A percentile compares a stretch with the other conserved stretches of the same genome.
Evolutionary conservation across 2,113 vertebrate genomes (phyloP).

Genomic region (Paradoxurus hermaphroditus): DNA sequence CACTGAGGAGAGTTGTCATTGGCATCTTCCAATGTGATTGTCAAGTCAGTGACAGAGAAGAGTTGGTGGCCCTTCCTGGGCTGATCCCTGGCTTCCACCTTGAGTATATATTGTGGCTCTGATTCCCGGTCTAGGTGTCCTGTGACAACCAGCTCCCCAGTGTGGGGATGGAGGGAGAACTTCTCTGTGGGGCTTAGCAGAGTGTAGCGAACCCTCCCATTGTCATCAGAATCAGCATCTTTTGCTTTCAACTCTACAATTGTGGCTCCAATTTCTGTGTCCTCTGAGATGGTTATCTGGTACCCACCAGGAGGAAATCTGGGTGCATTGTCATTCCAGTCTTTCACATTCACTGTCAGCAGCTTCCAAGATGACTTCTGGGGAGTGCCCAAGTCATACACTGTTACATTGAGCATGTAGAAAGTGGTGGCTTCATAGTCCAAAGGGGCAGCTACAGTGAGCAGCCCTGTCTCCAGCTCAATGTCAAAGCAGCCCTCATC

Average conservation of each 20-base stretch:
- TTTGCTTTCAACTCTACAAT: constrained; percentile 87
- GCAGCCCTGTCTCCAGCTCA: constrained; percentile 90
- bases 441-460: constrained; percentile 87
- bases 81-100: constrained; percentile 92
- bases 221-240: constrained; percentile 89
- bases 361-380: constrained; percentile 94
- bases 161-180: constrained; percentile 89
- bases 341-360: constrained; percentile 91
- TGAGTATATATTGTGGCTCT: constrained; percentile 86
- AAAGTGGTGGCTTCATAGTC: constrained; percentile 92
- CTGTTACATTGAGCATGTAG: constrained; percentile 95
- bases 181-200: constrained; percentile 88
- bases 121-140: constrained; percentile 90
- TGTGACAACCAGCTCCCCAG: constrained; percentile 89
- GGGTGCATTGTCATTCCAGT: constrained; percentile 94
- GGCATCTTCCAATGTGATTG: constrained; percentile 90
- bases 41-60: constrained; percentile 86
- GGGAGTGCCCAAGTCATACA: constrained; percentile 92
- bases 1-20: constrained; percentile 96
- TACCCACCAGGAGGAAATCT: constrained; percentile 90
- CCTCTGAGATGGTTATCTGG: constrained; percentile 88
- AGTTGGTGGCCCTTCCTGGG: constrained; percentile 85
- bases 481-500: constrained; percentile 93
- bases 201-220: constrained; percentile 87
- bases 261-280: constrained; percentile 85